A percentile compares a stretch with the other conserved stretches of the same genome.
phyloP scores from a whole-genome alignment of 2,888 invertebrate species.

The Phengaris arion region DNA sequence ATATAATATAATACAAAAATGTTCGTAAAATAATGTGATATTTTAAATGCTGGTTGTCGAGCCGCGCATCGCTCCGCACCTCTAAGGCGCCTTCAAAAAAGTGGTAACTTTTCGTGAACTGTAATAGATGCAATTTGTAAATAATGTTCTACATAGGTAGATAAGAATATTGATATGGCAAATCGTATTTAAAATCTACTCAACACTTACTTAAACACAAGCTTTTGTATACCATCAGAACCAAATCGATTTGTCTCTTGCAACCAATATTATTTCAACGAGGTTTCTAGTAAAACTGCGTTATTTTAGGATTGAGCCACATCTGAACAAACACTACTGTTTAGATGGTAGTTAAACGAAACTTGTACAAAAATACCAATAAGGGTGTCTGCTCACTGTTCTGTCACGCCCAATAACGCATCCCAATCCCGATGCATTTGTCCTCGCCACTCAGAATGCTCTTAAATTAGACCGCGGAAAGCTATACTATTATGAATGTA shows the following conservation, averaged over 20 bases:
- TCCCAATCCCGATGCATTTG: slow-evolving; percentile 71
- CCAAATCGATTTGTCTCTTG: slow-evolving; percentile 7
- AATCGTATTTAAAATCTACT: background rate
- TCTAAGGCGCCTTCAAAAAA: too few species aligned
- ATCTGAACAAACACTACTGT: slow-evolving; percentile 70
- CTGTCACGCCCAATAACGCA: slow-evolving; percentile 73
- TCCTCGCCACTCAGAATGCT: slow-evolving; percentile 62
- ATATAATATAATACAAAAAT: too few species aligned
- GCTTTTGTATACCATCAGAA: background rate
- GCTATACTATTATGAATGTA: slow-evolving; percentile 20
- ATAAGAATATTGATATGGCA: too few species aligned
- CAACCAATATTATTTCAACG: slow-evolving; percentile 11
- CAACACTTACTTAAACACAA: background rate
- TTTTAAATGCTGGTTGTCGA: too few species aligned
- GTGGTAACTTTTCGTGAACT: too few species aligned
- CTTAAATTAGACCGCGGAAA: slow-evolving; percentile 57
- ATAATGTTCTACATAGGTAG: too few species aligned
- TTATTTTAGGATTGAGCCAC: slow-evolving; percentile 50
- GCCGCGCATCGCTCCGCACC: too few species aligned
- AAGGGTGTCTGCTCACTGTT: slow-evolving; percentile 54
- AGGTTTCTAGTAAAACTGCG: slow-evolving; percentile 30
- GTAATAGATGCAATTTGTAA: too few species aligned
- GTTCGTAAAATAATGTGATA: too few species aligned
- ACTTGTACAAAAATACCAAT: slow-evolving; percentile 66
- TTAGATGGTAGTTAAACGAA: slow-evolving; percentile 46